Evolutionary conservation across 2,113 vertebrate species (phyloP).

Genomic region (Anolis carolinensis): DNA sequence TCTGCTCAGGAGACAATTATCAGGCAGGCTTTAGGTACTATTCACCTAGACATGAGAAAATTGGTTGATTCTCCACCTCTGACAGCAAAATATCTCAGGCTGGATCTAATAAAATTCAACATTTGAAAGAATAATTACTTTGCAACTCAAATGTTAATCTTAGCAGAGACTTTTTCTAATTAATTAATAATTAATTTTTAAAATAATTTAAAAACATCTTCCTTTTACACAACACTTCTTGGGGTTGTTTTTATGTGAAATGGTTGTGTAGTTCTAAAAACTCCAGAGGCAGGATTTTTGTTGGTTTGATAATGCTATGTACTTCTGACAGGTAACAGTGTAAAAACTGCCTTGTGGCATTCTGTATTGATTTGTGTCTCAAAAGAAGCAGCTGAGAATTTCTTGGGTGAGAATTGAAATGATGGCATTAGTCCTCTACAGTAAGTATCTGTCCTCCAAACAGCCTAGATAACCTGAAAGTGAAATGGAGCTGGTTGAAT

Average conservation of each 20-base stretch:
- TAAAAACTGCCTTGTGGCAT: constrained; percentile 50
- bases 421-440: background rate
- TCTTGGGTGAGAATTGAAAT: constrained; percentile 28
- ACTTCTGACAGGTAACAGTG: constrained; percentile 27
- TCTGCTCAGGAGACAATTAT: background rate
- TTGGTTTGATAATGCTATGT: constrained; percentile 31
- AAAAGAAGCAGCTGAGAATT: constrained; percentile 19
- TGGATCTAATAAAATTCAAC: background rate
- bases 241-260: constrained; percentile 22
- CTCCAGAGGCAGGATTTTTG: constrained; percentile 35
- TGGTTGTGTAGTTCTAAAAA: constrained; percentile 33
- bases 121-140: too few relatives aligned
- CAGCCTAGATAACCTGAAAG: constrained; percentile 6
- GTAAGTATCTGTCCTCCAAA: constrained; percentile 27
- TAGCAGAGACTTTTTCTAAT: too few relatives aligned
- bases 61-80: background rate
- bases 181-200: background rate
- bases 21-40: background rate
- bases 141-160: too few relatives aligned
- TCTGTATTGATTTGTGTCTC: constrained; percentile 34
- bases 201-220: background rate
- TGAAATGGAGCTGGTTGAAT: background rate
- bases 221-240: constrained; percentile 37
- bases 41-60: background rate
- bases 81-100: background rate